A percentile compares a stretch with the other conserved stretches of the same genome.
Evolutionary conservation across 2,113 vertebrate species (phyloP).

Genomic region (Gobio gobio): DNA sequence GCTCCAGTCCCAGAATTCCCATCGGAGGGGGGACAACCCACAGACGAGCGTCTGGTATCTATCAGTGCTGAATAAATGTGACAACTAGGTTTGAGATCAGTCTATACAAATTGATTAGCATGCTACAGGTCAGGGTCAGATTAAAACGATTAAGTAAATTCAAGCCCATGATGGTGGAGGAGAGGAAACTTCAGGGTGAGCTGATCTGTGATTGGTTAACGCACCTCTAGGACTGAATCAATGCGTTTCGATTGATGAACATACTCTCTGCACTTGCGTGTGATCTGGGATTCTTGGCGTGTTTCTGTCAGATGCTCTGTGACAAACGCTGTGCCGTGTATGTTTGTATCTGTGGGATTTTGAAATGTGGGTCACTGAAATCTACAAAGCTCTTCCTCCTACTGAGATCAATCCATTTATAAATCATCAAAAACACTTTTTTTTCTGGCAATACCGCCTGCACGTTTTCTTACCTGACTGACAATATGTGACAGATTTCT

Average conservation of each 20-base stretch:
- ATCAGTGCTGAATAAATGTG: constrained; percentile 2
- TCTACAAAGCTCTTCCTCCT: constrained; percentile 26
- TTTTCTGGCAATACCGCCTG: not conserved
- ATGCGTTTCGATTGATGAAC: not conserved
- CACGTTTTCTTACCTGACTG: not conserved
- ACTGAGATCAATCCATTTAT: constrained; percentile 20
- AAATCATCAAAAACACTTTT: not conserved
- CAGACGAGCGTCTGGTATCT: constrained; percentile 19
- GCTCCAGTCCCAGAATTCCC: constrained; percentile 28
- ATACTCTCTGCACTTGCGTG: not conserved
- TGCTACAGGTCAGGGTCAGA: not conserved
- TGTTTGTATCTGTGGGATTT: constrained; percentile 15
- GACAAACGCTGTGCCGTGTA: not conserved
- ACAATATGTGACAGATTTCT: not conserved
- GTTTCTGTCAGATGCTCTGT: constrained; percentile 8
- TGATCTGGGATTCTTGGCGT: constrained; percentile 5
- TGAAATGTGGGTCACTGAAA: constrained; percentile 53
- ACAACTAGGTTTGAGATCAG: not conserved
- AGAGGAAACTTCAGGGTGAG: not conserved
- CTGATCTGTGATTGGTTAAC: not conserved
- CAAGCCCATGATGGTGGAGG: not conserved
- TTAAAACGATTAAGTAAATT: not conserved
- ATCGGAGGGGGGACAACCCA: not conserved
- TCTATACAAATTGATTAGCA: not conserved
- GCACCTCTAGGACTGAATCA: not conserved